phyloP scores from a whole-genome alignment of 2,888 invertebrate genomes.

The Rotaria sp. region DNA sequence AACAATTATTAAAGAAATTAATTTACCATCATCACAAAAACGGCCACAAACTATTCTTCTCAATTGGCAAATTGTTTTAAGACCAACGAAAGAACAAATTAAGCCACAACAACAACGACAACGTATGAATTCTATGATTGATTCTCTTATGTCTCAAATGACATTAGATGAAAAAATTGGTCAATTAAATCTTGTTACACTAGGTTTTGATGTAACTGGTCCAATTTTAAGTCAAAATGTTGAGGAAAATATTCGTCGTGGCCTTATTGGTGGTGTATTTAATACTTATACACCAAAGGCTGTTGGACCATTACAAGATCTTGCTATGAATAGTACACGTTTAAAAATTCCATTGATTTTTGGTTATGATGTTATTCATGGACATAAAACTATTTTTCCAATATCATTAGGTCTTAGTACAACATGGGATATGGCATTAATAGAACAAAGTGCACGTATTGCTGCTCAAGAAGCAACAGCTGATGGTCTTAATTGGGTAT shows the following conservation, averaged over 20 bases:
- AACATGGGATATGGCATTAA: conserved; percentile 29
- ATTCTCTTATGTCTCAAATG: conserved; percentile 19
- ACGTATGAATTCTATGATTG: background rate
- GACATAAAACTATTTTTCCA: conserved; percentile 35
- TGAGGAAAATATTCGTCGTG: conserved; percentile 14
- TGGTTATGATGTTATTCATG: conserved; percentile 36
- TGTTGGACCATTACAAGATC: background rate
- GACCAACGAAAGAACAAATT: background rate
- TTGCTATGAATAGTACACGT: conserved; percentile 4
- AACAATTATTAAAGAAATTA: background rate
- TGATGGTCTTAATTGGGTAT: conserved; percentile 33
- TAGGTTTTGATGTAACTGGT: background rate
- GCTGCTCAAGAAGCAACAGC: conserved; percentile 33
- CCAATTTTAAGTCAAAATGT: conserved; percentile 26
- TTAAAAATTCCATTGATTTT: conserved; percentile 32
- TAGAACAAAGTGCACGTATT: conserved; percentile 33
- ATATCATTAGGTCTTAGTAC: conserved; percentile 30
- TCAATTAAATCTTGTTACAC: conserved; percentile 19
- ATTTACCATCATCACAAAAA: background rate
- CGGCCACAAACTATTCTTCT: background rate
- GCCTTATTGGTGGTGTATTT: conserved; percentile 21
- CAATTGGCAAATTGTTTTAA: background rate
- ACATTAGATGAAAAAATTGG: conserved; percentile 37
- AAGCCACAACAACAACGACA: background rate
- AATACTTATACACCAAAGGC: conserved; percentile 19